These are phyloP conservation scores for Tenodera sinensis DNA, from an alignment of 2,888 invertebrate species.

Conservation along the genomic window DNA sequence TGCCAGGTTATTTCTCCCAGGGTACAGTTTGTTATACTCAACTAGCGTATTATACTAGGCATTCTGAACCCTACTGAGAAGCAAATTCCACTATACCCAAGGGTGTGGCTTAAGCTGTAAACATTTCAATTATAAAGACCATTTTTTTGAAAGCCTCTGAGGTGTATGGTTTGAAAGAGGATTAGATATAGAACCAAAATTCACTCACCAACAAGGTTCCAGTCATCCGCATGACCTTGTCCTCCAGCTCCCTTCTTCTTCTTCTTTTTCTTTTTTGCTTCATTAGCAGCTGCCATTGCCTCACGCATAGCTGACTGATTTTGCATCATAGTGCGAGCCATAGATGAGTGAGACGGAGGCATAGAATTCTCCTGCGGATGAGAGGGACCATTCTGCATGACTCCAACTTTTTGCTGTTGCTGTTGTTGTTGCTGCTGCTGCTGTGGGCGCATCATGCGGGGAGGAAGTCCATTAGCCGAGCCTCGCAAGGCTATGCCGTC, in stretches of 20 bases:
- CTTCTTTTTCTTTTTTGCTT: constrained; percentile 37
- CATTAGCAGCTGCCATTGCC: constrained; percentile 29
- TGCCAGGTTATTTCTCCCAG: too few relatives aligned
- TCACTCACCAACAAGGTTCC: constrained; percentile 35
- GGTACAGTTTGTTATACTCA: too few relatives aligned
- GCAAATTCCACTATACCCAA: too few relatives aligned
- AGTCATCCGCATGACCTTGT: constrained; percentile 34
- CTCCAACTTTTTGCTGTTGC: not conserved
- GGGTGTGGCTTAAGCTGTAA: too few relatives aligned
- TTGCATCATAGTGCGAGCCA: not conserved
- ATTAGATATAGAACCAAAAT: not conserved
- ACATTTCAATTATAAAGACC: too few relatives aligned
- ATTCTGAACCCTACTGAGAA: too few relatives aligned
- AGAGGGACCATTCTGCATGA: not conserved
- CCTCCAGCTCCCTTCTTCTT: constrained; percentile 33
- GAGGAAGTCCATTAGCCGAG: constrained; percentile 5
- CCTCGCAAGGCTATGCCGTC: not conserved
- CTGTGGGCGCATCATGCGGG: constrained; percentile 4
- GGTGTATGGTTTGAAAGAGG: not conserved
- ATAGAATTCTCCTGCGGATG: not conserved
- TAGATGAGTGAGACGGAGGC: not conserved
- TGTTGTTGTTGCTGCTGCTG: not conserved
- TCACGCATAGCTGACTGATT: constrained; percentile 20
- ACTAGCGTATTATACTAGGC: too few relatives aligned
- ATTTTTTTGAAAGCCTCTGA: not conserved